Evolutionary conservation across 2,113 vertebrate species (phyloP).

Genomic region (Vulpes lagopus): DNA sequence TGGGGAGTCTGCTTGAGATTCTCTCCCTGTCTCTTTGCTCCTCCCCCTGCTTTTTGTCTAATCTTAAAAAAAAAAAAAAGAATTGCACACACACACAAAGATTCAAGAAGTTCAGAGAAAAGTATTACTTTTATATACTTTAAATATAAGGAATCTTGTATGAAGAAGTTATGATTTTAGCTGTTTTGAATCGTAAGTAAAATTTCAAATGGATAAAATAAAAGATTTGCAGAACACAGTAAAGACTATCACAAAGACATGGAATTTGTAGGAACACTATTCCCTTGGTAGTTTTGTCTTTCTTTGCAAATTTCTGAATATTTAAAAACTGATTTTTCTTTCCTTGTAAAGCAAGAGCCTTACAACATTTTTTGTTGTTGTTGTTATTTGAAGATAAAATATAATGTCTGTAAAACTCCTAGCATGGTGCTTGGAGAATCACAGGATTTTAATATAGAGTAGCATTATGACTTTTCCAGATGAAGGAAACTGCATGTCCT

Average conservation of each 20-base stretch:
- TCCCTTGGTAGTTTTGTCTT: not conserved
- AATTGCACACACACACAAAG: not conserved
- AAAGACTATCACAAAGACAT: not conserved
- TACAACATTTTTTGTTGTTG: not conserved
- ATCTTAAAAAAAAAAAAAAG: not conserved
- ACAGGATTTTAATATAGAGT: not conserved
- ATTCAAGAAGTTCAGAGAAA: not conserved
- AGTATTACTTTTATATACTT: not conserved
- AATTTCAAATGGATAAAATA: not conserved
- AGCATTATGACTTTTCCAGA: not conserved
- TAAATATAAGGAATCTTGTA: not conserved
- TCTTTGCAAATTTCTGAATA: not conserved
- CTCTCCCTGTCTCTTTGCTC: not conserved
- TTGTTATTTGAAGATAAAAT: not conserved
- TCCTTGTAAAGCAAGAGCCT: not conserved
- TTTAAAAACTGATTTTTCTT: not conserved
- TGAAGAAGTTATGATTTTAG: not conserved
- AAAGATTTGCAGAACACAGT: not conserved
- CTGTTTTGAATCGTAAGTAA: not conserved
- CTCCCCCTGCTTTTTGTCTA: not conserved
- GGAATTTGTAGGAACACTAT: not conserved
- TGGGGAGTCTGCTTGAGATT: not conserved
- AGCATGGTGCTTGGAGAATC: not conserved
- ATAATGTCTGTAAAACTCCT: not conserved
- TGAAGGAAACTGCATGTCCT: not conserved